Base-by-base conservation (phyloP, 2,888 invertebrate genomes). In the Invenusta paracnida region DNA sequence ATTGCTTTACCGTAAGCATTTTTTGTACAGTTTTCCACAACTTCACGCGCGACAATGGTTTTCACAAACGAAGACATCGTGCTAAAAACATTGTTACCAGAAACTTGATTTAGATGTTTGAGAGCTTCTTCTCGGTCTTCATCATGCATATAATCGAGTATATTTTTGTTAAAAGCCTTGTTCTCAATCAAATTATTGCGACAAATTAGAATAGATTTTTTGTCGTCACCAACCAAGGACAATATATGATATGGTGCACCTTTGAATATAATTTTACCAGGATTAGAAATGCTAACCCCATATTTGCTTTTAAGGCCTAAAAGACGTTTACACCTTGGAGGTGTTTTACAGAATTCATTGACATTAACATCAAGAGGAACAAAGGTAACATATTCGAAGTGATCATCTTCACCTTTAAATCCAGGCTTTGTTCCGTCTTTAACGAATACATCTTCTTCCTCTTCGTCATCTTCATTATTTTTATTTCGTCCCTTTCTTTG, bases 81-180 rank as follows among this genome's bases (percentile, higher is more conserved):
- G n/a, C n/a, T n/a, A n/a, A n/a, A n/a, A n/a, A n/a, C 73, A 73
- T 73, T 73, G 73, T 73, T 73, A 23, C 73, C 25, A n/a, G 73
- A 73, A 73, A 73, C 27, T 73, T 73, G 73, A 73, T 73, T 73
- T n/a, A n/a, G n/a, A n/a, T n/a, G n/a, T n/a, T n/a, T n/a, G n/a
- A n/a, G n/a, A n/a, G n/a, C n/a, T n/a, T n/a, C n/a, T 73, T 73
- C 73, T 2, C 73, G 27, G 73, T 73, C 23, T 73, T 73, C 73
- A 2, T 73, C 73, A 2, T 13, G 25, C 23, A 13, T 2, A 73
- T 73, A 23, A 73, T 73, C 73, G 17, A 73, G 2, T n/a, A 73
- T 23, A 73, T 25, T 73, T n/a, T 23, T 25, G 23, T 5, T 5
- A 5, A 23, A 73, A 13, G 2, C 23, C 23, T 73, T 23, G 2